Conservation (phyloP, 1,140 invertebrate species). For the Cherax quadricarinatus region DNA sequence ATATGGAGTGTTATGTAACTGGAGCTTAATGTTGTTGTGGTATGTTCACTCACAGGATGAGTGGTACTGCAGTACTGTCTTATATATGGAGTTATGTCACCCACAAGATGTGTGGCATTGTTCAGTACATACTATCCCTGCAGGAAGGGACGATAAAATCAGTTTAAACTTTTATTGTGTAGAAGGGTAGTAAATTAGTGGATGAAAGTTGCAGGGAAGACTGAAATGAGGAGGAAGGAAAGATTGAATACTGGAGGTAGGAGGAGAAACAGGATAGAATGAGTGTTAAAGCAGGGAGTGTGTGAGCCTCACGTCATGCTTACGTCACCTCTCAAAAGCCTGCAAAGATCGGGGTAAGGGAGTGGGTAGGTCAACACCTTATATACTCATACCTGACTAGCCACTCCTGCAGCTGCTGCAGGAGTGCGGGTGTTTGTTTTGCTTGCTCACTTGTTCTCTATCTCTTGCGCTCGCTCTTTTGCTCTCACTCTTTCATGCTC, state of each 20-base stretch:
- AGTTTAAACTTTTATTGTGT: too few species aligned
- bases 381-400: not conserved
- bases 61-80: too few species aligned
- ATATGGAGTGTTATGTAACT: too few species aligned
- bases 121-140: too few species aligned
- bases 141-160: too few species aligned
- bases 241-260: not conserved
- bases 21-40: too few species aligned
- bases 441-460: not conserved
- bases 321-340: not conserved
- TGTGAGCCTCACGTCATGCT: not conserved
- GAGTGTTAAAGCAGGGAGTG: not conserved
- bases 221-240: too few species aligned
- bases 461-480: not conserved
- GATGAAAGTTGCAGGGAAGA: too few species aligned
- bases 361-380: not conserved
- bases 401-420: not conserved
- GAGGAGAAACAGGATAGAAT: not conserved
- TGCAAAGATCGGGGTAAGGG: not conserved
- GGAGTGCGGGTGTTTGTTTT: not conserved
- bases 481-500: conserved; percentile 21
- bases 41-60: too few species aligned
- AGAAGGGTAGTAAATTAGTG: too few species aligned
- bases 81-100: too few species aligned
- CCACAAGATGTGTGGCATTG: too few species aligned